Conservation (phyloP, 2,113 vertebrate species). For the Rhabdomys dilectus region DNA sequence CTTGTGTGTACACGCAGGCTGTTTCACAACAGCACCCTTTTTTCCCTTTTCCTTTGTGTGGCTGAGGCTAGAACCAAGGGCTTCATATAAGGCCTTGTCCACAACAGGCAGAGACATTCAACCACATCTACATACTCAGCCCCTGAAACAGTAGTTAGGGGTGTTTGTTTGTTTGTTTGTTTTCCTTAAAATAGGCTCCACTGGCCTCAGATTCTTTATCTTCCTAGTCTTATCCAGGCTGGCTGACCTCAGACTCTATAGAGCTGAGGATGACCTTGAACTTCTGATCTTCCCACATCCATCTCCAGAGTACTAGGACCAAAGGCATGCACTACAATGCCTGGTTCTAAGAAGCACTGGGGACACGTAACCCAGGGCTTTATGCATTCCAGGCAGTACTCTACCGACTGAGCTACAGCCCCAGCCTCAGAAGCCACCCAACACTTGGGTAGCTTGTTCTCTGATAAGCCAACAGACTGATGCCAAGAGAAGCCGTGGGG, state of each 20-base stretch:
- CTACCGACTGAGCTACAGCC: not conserved
- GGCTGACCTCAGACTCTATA: not conserved
- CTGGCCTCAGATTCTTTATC: not conserved
- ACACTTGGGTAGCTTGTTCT: not conserved
- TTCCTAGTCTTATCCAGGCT: too few relatives aligned
- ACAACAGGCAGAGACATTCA: not conserved
- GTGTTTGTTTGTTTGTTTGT: not conserved
- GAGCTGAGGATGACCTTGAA: not conserved
- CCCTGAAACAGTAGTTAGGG: not conserved
- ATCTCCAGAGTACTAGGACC: too few relatives aligned
- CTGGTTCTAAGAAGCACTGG: too few relatives aligned
- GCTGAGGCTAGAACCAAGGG: not conserved
- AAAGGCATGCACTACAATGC: not conserved
- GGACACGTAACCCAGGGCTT: not conserved
- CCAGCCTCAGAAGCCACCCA: not conserved
- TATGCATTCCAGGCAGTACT: not conserved
- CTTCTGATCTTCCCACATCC: not conserved
- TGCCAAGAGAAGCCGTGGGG: constrained; percentile 9
- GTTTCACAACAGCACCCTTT: not conserved
- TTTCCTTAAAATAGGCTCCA: not conserved
- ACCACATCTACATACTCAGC: not conserved
- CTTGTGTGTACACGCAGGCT: not conserved
- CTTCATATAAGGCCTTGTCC: too few relatives aligned
- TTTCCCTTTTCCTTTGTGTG: not conserved
- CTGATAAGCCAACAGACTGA: not conserved